These are phyloP conservation scores for Larimichthys crocea DNA, from an alignment of 2,113 vertebrate species.

Conservation along the genomic window DNA sequence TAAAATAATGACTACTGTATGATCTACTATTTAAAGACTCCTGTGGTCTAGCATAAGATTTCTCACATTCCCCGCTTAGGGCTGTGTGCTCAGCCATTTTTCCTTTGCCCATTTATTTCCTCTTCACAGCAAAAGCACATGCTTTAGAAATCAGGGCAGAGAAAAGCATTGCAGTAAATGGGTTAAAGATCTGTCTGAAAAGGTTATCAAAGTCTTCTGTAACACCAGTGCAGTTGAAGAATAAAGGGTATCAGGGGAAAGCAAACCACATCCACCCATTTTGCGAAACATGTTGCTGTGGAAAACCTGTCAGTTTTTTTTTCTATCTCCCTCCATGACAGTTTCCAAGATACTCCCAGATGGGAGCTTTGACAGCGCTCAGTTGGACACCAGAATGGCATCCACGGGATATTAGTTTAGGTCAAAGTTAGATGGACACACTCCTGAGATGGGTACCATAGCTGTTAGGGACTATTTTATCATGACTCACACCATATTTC, in stretches of 20 bases:
- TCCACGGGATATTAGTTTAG: conserved; percentile 48
- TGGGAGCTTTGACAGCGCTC: conserved; percentile 56
- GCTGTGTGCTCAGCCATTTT: conserved; percentile 57
- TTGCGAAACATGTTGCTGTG: conserved; percentile 41
- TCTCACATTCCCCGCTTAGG: conserved; percentile 42
- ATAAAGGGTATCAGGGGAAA: conserved; percentile 57
- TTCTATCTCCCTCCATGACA: conserved; percentile 44
- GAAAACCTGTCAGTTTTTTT: conserved; percentile 48
- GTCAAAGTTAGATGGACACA: conserved; percentile 40
- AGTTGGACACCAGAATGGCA: conserved; percentile 45
- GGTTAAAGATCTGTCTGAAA: conserved; percentile 49
- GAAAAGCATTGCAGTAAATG: conserved; percentile 35
- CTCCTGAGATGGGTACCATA: conserved; percentile 23
- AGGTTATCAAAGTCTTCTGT: conserved; percentile 48
- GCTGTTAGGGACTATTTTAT: conserved; percentile 17
- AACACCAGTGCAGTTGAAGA: conserved; percentile 45
- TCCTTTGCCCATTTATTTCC: conserved; percentile 48
- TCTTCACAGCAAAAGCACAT: conserved; percentile 36
- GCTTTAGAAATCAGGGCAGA: conserved; percentile 51
- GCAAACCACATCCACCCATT: conserved; percentile 44
- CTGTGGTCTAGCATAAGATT: conserved; percentile 39
- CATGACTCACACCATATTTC: conserved; percentile 36
- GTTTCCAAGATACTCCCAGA: conserved; percentile 61
- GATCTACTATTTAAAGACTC: conserved; percentile 50
- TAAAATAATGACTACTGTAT: conserved; percentile 44